phyloP scores from a whole-genome alignment of 2,888 invertebrate species.

The Hoplodrina ambigua region DNA sequence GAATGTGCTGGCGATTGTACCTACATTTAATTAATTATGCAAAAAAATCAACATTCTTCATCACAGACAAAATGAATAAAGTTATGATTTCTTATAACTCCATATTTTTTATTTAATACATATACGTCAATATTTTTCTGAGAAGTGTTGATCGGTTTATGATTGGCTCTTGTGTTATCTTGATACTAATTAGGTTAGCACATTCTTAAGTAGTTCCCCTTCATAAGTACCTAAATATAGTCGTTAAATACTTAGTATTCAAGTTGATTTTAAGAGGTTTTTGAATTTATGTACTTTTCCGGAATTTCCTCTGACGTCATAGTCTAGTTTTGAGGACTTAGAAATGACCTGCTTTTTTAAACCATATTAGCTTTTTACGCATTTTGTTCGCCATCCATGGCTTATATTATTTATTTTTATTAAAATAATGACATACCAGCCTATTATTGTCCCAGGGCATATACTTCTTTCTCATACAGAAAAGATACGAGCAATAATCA shows the following conservation, averaged over 20 bases:
- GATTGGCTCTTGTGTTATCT: constrained; percentile 29
- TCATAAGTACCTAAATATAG: constrained; percentile 4
- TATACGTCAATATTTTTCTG: constrained; percentile 36
- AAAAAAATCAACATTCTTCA: constrained; percentile 8
- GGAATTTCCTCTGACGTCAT: neutral
- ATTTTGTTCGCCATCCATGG: no score
- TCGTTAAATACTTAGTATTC: neutral
- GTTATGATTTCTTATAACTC: constrained; percentile 32
- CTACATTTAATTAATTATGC: constrained; percentile 2
- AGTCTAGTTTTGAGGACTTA: no score
- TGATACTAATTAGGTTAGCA: constrained; percentile 19
- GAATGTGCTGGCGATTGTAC: neutral
- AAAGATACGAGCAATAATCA: no score
- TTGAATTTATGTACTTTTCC: neutral
- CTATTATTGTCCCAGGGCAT: no score
- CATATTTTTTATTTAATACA: constrained; percentile 27
- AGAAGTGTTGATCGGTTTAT: constrained; percentile 27
- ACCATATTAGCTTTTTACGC: no score
- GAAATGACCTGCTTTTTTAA: no score
- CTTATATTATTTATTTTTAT: no score
- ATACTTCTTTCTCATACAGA: no score
- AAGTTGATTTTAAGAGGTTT: neutral
- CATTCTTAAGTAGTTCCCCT: constrained; percentile 11
- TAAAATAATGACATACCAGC: no score
- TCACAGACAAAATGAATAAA: constrained; percentile 3